These are phyloP conservation scores for Chrysemys picta DNA, from an alignment of 2,113 vertebrate species.

Conservation along the genomic window DNA sequence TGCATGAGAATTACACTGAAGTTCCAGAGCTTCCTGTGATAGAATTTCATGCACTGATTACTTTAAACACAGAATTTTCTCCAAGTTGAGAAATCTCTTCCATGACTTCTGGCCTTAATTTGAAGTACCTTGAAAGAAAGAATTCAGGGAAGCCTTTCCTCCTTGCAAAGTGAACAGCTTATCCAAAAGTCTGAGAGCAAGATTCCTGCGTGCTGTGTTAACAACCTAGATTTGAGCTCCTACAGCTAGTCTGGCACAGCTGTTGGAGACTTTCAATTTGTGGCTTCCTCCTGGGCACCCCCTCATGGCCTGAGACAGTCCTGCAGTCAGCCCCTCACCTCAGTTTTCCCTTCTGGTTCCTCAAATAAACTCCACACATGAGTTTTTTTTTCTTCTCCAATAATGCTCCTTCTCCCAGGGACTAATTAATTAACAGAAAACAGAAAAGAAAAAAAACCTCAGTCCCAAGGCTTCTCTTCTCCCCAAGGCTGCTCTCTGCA, in stretches of 20 bases:
- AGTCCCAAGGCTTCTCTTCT: not conserved
- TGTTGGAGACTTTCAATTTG: not conserved
- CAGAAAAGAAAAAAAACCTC: not conserved
- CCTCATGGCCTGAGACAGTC: not conserved
- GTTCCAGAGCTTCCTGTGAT: not conserved
- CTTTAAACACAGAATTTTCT: not conserved
- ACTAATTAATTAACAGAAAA: not conserved
- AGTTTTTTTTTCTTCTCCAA: not conserved
- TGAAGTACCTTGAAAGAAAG: not conserved
- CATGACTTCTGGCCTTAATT: constrained; percentile 16
- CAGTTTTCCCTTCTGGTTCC: not conserved
- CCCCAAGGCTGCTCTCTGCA: not conserved
- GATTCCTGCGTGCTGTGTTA: not conserved
- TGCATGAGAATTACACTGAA: not conserved
- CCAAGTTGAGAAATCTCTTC: not conserved
- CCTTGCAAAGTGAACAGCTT: not conserved
- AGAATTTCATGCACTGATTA: not conserved
- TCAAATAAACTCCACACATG: not conserved
- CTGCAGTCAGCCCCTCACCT: not conserved
- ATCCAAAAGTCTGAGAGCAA: not conserved
- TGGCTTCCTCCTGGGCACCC: not conserved
- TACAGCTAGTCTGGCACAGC: not conserved
- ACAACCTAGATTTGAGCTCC: not conserved
- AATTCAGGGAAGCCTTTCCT: not conserved
- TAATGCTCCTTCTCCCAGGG: not conserved